Evolutionary conservation across 1,140 invertebrate species (phyloP).

Genomic region (Schlechtendalia chinensis): DNA sequence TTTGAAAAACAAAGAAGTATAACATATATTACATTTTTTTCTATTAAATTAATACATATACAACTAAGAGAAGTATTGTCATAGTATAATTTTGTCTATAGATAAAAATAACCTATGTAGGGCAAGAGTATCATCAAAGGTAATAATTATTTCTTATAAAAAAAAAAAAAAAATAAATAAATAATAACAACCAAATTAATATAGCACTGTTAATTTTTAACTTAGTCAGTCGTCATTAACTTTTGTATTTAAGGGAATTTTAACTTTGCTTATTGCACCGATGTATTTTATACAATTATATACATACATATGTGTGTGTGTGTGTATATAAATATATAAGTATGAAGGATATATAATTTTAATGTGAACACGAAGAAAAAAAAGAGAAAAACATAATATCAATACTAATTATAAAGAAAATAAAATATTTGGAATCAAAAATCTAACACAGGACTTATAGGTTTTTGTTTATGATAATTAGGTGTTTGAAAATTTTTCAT

Average conservation of each 20-base stretch:
- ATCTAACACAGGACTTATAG: conserved; percentile 33
- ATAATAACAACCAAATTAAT: conserved; percentile 25
- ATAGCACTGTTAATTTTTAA: not conserved
- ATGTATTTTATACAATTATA: not conserved
- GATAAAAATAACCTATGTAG: not conserved
- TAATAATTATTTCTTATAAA: conserved; percentile 1
- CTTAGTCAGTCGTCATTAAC: conserved; percentile 21
- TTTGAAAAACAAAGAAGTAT: conserved; percentile 42
- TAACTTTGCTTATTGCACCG: conserved; percentile 18
- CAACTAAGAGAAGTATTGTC: conserved; percentile 44
- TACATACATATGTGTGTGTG: not conserved
- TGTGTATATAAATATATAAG: not conserved
- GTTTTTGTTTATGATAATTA: conserved; percentile 36
- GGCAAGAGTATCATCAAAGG: conserved; percentile 14
- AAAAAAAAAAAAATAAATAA: too few species aligned
- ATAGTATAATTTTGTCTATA: conserved; percentile 36
- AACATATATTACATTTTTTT: conserved; percentile 47
- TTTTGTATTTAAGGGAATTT: conserved; percentile 1
- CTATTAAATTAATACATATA: conserved; percentile 40
- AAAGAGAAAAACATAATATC: not conserved
- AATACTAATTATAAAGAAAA: conserved; percentile 38
- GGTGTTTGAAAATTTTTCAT: conserved; percentile 82
- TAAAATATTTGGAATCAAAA: conserved; percentile 43
- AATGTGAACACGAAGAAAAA: conserved; percentile 13
- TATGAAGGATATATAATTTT: not conserved